Percentiles rank a stretch among this genome's conserved stretches.
Conservation (phyloP, 2,113 vertebrate species). For the Dermatemys mawii region DNA sequence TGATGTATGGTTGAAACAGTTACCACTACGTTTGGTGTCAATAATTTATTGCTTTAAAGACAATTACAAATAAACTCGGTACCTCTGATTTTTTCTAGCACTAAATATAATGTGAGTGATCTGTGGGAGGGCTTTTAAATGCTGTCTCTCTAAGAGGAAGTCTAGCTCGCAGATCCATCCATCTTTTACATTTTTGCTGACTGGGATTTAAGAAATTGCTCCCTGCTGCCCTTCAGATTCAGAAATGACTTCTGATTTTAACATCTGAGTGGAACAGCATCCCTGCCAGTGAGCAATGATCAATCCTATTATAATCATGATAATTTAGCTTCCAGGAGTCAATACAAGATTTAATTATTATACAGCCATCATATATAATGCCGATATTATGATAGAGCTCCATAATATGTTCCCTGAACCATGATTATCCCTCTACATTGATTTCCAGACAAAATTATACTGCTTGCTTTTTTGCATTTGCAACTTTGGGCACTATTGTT, state of each 20-base stretch:
- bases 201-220: not conserved
- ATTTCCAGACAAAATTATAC: conserved; percentile 44
- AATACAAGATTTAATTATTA: conserved; percentile 21
- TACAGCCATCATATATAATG: not conserved
- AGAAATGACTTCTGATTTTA: conserved; percentile 17
- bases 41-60: not conserved
- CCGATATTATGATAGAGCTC: not conserved
- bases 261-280: not conserved
- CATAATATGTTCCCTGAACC: not conserved
- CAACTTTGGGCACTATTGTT: conserved; percentile 47
- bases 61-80: not conserved
- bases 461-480: conserved; percentile 2
- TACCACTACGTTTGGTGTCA: not conserved
- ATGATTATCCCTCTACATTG: not conserved
- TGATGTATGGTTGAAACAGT: not conserved
- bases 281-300: not conserved
- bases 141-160: accelerated
- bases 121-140: not conserved
- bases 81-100: not conserved
- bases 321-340: not conserved
- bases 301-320: not conserved
- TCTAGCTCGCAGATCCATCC: not conserved
- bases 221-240: not conserved
- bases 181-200: not conserved
- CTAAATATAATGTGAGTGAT: not conserved